A percentile compares a stretch with the other conserved stretches of the same genome.
Conservation (phyloP, 2,113 vertebrate species). For the Noctilio leporinus region DNA sequence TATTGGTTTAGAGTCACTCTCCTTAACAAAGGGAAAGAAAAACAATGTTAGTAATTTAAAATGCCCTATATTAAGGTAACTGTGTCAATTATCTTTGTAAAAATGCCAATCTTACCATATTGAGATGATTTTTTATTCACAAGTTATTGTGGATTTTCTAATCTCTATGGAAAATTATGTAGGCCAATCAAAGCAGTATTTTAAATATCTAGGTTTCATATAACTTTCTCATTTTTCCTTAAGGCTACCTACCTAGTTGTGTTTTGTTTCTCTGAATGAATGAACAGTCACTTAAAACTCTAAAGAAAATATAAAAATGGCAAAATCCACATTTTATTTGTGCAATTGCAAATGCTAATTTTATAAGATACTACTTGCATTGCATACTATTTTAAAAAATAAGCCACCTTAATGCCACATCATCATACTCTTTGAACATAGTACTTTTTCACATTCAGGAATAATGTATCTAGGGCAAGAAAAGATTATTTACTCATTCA, state of each 20-base stretch:
- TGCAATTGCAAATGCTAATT: not conserved
- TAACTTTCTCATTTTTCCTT: not conserved
- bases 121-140: not conserved
- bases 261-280: not conserved
- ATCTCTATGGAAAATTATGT: not conserved
- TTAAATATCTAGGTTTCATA: not conserved
- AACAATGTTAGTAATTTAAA: not conserved
- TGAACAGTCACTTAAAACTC: not conserved
- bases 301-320: not conserved
- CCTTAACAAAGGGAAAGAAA: conserved; percentile 68
- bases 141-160: not conserved
- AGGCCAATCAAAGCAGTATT: not conserved
- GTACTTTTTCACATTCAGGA: not conserved
- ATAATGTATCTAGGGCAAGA: not conserved
- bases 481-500: not conserved
- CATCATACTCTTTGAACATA: not conserved
- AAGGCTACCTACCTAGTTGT: not conserved
- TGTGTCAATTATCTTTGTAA: not conserved
- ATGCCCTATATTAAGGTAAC: not conserved
- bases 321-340: not conserved
- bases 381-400: not conserved
- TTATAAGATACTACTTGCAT: not conserved
- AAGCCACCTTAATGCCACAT: not conserved
- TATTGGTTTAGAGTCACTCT: conserved; percentile 61
- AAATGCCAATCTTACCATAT: not conserved